A percentile compares a stretch with the other conserved stretches of the same genome.
Evolutionary conservation across 2,888 invertebrate species (phyloP).

Genomic region (Dione vanillae): DNA sequence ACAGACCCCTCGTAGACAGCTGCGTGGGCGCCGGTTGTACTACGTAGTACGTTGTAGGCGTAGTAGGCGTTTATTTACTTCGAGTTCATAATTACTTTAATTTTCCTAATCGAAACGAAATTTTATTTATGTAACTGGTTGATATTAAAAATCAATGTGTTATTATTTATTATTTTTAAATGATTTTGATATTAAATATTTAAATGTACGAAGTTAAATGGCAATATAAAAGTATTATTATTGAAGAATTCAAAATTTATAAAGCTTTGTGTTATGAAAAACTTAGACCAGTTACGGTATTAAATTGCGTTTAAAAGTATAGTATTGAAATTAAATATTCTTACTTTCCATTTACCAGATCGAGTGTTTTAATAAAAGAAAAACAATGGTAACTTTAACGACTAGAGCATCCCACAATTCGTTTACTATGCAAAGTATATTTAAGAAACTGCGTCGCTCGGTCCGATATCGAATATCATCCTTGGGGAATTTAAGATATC

Average conservation of each 20-base stretch:
- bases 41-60: constrained; percentile 45
- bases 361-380: neutral
- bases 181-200: too few relatives aligned
- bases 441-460: constrained; percentile 29
- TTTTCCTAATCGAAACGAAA: neutral
- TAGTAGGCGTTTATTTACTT: constrained; percentile 49
- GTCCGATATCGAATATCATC: constrained; percentile 16
- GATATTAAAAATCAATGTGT: too few relatives aligned
- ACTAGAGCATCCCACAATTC: neutral
- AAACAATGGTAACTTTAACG: constrained; percentile 17
- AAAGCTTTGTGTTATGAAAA: too few relatives aligned
- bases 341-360: neutral
- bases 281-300: too few relatives aligned
- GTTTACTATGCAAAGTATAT: constrained; percentile 31
- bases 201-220: too few relatives aligned
- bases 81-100: neutral
- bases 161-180: too few relatives aligned
- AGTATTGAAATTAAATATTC: too few relatives aligned
- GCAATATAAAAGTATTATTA: too few relatives aligned
- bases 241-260: too few relatives aligned
- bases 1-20: constrained; percentile 26
- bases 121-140: neutral
- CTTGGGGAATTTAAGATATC: constrained; percentile 20
- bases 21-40: constrained; percentile 56
- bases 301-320: neutral